Evolutionary conservation across 2,888 invertebrate genomes (phyloP).

Genomic region (Mallateleia sp.): DNA sequence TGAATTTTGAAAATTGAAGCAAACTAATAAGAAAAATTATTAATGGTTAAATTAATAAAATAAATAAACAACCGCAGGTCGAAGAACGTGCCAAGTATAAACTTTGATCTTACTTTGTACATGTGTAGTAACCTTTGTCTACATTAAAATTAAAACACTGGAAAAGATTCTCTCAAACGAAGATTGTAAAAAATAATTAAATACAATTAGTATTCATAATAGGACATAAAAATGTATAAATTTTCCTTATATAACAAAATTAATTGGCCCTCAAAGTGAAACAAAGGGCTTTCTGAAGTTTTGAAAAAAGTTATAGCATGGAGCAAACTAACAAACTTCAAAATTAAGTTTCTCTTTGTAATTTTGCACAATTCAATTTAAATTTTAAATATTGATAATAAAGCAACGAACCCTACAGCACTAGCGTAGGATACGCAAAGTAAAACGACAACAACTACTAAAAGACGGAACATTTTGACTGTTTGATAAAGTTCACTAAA

Average conservation of each 20-base stretch:
- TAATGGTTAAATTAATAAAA: no score
- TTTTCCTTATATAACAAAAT: constrained; percentile 1
- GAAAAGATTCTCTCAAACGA: no score
- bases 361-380: constrained; percentile 41
- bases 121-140: no score
- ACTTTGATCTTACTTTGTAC: no score
- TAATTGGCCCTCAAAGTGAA: background rate
- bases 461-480: constrained; percentile 33
- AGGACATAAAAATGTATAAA: background rate
- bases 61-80: no score
- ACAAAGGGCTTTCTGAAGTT: constrained; percentile 24
- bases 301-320: constrained; percentile 16
- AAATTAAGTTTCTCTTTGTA: constrained; percentile 29
- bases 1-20: no score
- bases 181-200: background rate
- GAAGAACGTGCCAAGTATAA: no score
- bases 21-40: no score
- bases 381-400: constrained; percentile 38
- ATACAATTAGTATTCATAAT: background rate
- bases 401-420: constrained; percentile 18
- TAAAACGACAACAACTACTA: constrained; percentile 19
- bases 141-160: no score
- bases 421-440: background rate
- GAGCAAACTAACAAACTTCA: constrained; percentile 28
- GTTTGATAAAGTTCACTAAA: constrained; percentile 10